Evolutionary conservation across 2,797 vertebrate genomes (phyloP), one percentile per base, ranked within the genome.

Genomic region (Halcyon chelicuti): DNA sequence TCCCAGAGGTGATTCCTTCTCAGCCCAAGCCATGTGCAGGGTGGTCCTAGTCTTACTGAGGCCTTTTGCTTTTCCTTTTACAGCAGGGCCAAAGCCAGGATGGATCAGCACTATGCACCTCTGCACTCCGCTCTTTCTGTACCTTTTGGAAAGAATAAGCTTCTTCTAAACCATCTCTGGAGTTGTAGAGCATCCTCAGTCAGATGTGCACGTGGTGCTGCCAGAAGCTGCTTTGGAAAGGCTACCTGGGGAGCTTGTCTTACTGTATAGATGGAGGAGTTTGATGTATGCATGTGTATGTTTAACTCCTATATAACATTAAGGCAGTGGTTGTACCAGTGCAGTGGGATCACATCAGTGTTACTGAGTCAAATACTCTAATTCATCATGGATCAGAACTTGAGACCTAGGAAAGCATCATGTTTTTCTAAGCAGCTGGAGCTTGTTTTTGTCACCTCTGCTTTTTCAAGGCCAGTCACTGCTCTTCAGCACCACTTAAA

Each of bases 211-310:
- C 44, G 33, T 42, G 25, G 12, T 1, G 10, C 58, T 86, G 75
- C 47, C 26, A 9, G 39, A 25, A 61, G 28, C 61, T 79, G n/a
- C 73, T 33, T 31, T 39, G 60, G 71, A 19, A 82, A 4, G 3
- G 0, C 44, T 29, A 1, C 9, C 46, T 33, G 76, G 10, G 55
- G 73, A 84, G 70, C 49, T 46, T 4, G 2, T 14, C 49, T 22
- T 1, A 0, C 23, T 58, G 47, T 29, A 2, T 17, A 5, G 0
- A 2, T 25, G 77, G 39, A 79, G 47, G 65, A 42, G 25, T 28
- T 28, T 14, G 72, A 3, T 9, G 3, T 2, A 1, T 1, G 2
- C 23, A 39, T 7, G 3, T 5, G 2, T 23, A 5, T 31, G 35
- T 35, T 66, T 44, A 9, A 9, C 18, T 55, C 54, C 39, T 35